Evolutionary conservation across 2,888 invertebrate genomes (phyloP).

Genomic region (Galeopsomyia nigrocyanea): DNA sequence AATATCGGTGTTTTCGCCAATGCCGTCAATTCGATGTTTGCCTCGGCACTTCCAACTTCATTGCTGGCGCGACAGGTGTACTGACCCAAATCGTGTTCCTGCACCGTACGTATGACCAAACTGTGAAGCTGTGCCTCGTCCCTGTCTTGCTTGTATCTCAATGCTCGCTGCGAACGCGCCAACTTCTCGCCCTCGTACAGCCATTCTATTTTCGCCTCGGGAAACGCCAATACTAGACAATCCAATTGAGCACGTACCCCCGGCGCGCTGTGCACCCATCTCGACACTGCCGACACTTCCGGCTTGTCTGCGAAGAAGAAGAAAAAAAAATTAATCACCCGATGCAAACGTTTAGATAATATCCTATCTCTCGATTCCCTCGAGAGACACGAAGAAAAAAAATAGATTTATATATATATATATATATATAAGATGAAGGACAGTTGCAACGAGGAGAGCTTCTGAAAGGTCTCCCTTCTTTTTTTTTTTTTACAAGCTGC

Average conservation of each 20-base stretch:
- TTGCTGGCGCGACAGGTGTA: slow-evolving; percentile 86
- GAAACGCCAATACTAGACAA: slow-evolving; percentile 79
- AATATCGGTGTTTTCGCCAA: slow-evolving; percentile 79
- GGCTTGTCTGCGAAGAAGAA: slow-evolving; percentile 83
- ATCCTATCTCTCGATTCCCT: too few relatives aligned
- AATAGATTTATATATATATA: not conserved
- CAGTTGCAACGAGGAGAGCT: not conserved
- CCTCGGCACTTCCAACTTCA: slow-evolving; percentile 78
- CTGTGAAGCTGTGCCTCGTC: slow-evolving; percentile 67
- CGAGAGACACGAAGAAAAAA: not conserved
- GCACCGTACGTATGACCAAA: slow-evolving; percentile 78
- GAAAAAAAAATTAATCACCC: not conserved
- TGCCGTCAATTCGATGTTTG: slow-evolving; percentile 81
- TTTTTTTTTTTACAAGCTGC: slow-evolving; percentile 32
- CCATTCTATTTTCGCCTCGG: slow-evolving; percentile 74
- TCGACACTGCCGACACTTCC: slow-evolving; percentile 75
- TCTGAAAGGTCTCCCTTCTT: not conserved
- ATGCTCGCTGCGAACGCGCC: slow-evolving; percentile 57
- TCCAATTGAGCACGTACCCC: slow-evolving; percentile 79
- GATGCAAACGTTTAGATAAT: not conserved
- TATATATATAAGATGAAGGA: not conserved
- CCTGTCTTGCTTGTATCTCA: slow-evolving; percentile 63
- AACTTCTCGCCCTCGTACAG: slow-evolving; percentile 59
- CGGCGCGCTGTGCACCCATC: slow-evolving; percentile 82
- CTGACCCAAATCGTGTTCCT: slow-evolving; percentile 79